Conservation (phyloP, 2,888 invertebrate species). For the Scrobipalpa atriplicella region DNA sequence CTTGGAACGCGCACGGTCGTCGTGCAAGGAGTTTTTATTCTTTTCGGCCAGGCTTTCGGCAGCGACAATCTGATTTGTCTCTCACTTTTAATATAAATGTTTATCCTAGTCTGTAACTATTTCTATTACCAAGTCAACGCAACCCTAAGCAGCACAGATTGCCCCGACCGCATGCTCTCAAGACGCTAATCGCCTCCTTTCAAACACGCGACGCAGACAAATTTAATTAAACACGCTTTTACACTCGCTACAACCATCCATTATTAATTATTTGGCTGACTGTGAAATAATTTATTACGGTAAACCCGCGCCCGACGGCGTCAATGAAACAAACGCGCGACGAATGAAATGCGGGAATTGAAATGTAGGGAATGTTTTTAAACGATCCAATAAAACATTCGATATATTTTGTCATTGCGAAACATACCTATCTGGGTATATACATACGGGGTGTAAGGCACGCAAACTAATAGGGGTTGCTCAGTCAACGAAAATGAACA, state of each 20-base stretch:
- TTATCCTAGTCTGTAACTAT: no score
- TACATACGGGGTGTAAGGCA: no score
- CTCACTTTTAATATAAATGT: no score
- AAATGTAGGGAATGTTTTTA: background rate
- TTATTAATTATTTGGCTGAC: conserved; percentile 58
- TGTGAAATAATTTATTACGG: conserved; percentile 37
- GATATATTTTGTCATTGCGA: no score
- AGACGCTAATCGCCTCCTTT: conserved; percentile 69
- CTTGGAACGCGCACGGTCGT: no score
- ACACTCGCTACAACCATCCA: conserved; percentile 56
- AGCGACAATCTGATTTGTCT: no score
- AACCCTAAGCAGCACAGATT: conserved; percentile 15
- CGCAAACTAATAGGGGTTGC: no score
- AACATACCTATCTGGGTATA: no score
- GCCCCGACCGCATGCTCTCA: conserved; percentile 57
- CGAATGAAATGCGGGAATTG: background rate
- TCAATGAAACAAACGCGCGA: conserved; percentile 14
- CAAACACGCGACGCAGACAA: conserved; percentile 66
- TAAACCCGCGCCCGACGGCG: conserved; percentile 18
- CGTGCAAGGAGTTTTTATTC: no score
- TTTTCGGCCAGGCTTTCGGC: no score
- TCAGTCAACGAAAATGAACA: no score
- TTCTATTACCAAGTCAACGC: background rate
- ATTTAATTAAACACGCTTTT: conserved; percentile 74
- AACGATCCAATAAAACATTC: no score